These are phyloP conservation scores for Prionace glauca DNA, from an alignment of 2,797 vertebrate species.

Conservation along the genomic window DNA sequence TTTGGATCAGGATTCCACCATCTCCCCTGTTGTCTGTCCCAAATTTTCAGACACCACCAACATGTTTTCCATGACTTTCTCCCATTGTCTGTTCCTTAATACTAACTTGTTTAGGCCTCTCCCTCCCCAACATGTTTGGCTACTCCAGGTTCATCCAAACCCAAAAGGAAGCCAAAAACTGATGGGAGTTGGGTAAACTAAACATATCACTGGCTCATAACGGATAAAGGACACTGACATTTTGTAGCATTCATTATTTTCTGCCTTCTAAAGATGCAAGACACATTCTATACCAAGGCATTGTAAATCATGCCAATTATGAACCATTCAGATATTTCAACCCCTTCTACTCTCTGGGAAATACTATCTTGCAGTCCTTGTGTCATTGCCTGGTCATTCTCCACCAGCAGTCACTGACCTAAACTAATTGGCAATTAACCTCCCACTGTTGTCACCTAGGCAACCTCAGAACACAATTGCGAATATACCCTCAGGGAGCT, in stretches of 20 bases:
- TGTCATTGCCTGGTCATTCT: not conserved
- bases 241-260: not conserved
- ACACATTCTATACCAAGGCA: not conserved
- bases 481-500: not conserved
- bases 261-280: not conserved
- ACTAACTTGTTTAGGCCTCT: no score
- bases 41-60: no score
- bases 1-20: no score
- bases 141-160: no score
- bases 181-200: no score
- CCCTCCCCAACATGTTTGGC: no score
- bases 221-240: no score
- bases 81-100: no score
- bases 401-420: not conserved
- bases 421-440: not conserved
- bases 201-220: no score
- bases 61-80: no score
- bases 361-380: not conserved
- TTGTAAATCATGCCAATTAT: not conserved
- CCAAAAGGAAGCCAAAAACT: no score
- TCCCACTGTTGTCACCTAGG: not conserved
- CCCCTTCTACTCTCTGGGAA: not conserved
- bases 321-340: not conserved
- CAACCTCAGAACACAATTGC: not conserved
- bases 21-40: no score